Base-by-base conservation (phyloP, 1,140 invertebrate species). In the Eciton burchellii region DNA sequence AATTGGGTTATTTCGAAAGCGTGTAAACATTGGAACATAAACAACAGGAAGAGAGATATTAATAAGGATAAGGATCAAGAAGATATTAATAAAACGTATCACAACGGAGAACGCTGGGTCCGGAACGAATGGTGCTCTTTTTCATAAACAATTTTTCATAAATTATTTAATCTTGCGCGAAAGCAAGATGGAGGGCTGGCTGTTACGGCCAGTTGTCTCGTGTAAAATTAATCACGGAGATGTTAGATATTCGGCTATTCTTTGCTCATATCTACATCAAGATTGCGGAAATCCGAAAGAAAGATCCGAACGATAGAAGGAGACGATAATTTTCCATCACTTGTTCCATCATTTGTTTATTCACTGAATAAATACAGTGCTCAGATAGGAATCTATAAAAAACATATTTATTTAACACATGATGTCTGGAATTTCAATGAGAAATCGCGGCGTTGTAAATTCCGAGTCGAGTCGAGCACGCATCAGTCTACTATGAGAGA, bases 1-100 rank as follows among this genome's bases (percentile, higher is more conserved):
- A 35, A 65, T 76, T 63, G 59, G 72, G 72, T 76, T 76, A 65
- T 76, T 76, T 76, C 72, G 72, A 76, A 76, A 76, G 72, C 35
- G 59, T 76, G 29, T 76, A 76, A 76, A 65, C 72, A 76, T 74
- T 63, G 21, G 41, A 49, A 47, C 57, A 19, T 74, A 74, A 74
- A 74, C 59, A 76, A 41, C 26, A 21, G 16, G 19, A 11, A 49
- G 26, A 29, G 47, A 21, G 26, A 65, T 65, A 49, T 19, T 16
- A 16, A 21, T 57, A 57, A n/a, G 19, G n/a, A 43, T 14, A n/a
- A n/a, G n/a, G n/a, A n/a, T n/a, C n/a, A 35, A 49, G 12, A 63
- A 76, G 57, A 24, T 57, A 8, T 11, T 19, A 43, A 41, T 12
- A n/a, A 16, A 35, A 3, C 35, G n/a, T n/a, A n/a, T n/a, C n/a